Percentiles rank a stretch among this genome's conserved stretches.
Conservation (phyloP, 2,113 vertebrate genomes). For the Struthio camelus region DNA sequence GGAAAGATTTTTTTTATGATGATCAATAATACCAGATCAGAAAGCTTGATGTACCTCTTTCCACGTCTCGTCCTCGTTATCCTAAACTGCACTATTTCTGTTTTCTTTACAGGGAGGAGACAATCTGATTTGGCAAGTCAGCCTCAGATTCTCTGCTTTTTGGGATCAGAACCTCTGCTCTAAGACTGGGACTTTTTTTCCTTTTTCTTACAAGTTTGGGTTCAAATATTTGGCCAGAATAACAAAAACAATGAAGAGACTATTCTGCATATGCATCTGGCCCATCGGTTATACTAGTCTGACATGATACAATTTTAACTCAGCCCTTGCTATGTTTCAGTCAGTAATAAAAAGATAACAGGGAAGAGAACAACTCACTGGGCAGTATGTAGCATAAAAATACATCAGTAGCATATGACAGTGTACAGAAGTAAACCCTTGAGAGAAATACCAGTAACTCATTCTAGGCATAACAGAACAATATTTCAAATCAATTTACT, state of each 20-base stretch:
- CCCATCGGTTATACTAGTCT: neutral
- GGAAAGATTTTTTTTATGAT: neutral
- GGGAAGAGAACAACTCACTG: neutral
- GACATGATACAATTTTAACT: neutral
- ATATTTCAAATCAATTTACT: conserved; percentile 18
- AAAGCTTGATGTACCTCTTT: neutral
- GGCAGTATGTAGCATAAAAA: neutral
- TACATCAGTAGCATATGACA: neutral
- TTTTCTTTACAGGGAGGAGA: neutral
- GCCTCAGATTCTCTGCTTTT: neutral
- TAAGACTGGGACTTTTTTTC: neutral
- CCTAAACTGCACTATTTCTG: neutral
- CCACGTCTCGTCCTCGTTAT: neutral
- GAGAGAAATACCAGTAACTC: conserved; percentile 25
- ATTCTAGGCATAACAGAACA: neutral
- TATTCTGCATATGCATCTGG: conserved; percentile 8
- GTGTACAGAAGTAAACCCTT: neutral
- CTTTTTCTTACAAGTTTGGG: neutral
- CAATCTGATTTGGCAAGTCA: neutral
- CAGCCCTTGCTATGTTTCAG: neutral
- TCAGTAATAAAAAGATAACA: neutral
- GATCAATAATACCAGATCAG: neutral
- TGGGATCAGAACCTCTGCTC: neutral
- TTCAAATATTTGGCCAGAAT: neutral
- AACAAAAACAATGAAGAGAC: neutral